These are phyloP conservation scores for Enteromius anoplus DNA, from an alignment of 2,797 vertebrate genomes.

Conservation along the genomic window DNA sequence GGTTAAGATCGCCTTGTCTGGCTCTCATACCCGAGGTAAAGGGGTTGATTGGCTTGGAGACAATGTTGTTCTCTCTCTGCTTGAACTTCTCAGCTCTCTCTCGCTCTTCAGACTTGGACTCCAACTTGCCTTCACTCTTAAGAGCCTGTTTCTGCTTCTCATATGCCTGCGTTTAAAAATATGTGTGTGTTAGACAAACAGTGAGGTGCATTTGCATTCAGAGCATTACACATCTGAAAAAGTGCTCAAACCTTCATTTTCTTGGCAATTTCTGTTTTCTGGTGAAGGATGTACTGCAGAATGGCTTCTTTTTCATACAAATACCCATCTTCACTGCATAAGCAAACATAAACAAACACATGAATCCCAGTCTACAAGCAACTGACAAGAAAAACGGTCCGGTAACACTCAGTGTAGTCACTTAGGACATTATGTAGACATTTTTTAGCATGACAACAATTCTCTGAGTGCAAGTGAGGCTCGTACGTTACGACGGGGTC, in stretches of 20 bases:
- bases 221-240: background rate
- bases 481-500: constrained; percentile 88
- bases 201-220: background rate
- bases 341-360: constrained; percentile 30
- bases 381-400: background rate
- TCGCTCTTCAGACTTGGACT: constrained; percentile 82
- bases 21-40: constrained; percentile 75
- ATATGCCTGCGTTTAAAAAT: constrained; percentile 72
- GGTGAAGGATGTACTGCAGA: constrained; percentile 89
- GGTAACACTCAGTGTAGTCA: background rate
- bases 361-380: background rate
- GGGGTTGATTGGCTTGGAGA: constrained; percentile 91
- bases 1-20: background rate
- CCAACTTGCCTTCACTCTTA: constrained; percentile 77
- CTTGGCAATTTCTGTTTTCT: constrained; percentile 86
- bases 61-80: constrained; percentile 86
- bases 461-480: background rate
- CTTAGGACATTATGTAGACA: background rate
- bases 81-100: constrained; percentile 85
- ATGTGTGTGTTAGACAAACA: background rate
- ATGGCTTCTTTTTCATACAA: constrained; percentile 91
- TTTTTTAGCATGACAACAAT: background rate
- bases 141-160: constrained; percentile 86
- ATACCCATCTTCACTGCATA: constrained; percentile 84
- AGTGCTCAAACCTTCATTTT: constrained; percentile 83